Percentiles rank a stretch among this genome's conserved stretches.
These are phyloP conservation scores for Furcifer pardalis DNA, from an alignment of 2,797 vertebrate genomes.

Conservation along the genomic window DNA sequence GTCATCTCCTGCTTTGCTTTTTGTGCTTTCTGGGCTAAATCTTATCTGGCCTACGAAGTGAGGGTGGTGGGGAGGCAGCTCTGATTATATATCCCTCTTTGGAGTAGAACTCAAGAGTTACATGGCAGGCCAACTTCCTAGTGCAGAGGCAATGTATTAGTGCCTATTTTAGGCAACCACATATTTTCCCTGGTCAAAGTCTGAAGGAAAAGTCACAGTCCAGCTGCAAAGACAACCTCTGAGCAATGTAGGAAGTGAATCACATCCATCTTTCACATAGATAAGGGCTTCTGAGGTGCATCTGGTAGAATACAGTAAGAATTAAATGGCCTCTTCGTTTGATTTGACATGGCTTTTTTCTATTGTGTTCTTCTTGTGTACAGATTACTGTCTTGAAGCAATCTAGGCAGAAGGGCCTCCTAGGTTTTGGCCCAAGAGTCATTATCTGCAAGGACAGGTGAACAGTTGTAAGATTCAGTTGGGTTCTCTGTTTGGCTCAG, in stretches of 20 bases:
- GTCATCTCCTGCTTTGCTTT: background rate
- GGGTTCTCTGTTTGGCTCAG: background rate
- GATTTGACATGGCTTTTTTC: background rate
- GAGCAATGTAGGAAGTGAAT: too few relatives aligned
- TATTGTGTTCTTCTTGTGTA: background rate
- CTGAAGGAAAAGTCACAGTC: too few relatives aligned
- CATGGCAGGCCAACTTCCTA: background rate
- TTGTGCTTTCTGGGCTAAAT: background rate
- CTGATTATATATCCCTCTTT: background rate
- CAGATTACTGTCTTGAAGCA: background rate
- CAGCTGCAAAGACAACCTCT: too few relatives aligned
- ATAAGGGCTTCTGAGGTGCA: background rate
- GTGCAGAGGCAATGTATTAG: background rate
- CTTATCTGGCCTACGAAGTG: background rate
- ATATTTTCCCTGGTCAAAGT: background rate
- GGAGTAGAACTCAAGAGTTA: background rate
- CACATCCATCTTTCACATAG: background rate
- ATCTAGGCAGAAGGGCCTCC: background rate
- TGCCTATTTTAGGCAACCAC: background rate
- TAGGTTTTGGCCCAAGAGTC: too few relatives aligned
- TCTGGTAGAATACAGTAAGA: background rate
- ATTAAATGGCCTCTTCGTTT: background rate
- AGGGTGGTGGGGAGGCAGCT: background rate
- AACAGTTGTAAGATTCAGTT: background rate
- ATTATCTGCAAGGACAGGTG: background rate